A percentile compares a stretch with the other conserved stretches of the same genome.
Conservation (phyloP, 2,888 invertebrate genomes). For the Seira sanloemensis region DNA sequence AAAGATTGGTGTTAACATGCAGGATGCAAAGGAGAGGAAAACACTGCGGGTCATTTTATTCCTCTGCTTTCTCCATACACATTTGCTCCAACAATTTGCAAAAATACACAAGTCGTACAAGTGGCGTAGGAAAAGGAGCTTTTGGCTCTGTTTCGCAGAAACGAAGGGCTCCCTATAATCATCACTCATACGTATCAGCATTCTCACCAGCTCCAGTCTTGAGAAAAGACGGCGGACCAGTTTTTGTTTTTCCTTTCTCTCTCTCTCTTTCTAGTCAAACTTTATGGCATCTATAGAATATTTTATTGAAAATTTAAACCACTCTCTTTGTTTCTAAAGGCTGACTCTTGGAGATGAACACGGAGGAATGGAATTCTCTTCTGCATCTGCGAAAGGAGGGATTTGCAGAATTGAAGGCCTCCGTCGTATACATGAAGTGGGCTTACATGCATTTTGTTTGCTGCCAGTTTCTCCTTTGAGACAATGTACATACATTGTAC, state of each 20-base stretch:
- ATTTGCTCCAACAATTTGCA: background rate
- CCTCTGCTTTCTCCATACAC: background rate
- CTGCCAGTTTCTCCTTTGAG: constrained; percentile 13
- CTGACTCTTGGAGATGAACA: background rate
- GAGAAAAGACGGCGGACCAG: no score
- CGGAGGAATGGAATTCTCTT: background rate
- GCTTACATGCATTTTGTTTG: background rate
- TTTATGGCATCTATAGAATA: constrained; percentile 57
- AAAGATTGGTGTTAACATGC: constrained; percentile 27
- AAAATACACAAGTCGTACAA: no score
- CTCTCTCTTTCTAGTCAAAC: constrained; percentile 34
- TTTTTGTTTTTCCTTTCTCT: constrained; percentile 40
- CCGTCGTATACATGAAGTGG: background rate
- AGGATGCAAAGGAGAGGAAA: constrained; percentile 17
- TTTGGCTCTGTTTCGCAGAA: no score
- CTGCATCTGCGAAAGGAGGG: background rate
- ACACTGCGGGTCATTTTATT: constrained; percentile 9
- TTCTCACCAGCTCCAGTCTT: background rate
- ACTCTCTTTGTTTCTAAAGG: constrained; percentile 43
- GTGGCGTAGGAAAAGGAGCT: no score
- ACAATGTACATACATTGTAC: background rate
- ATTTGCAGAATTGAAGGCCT: background rate
- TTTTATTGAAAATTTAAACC: constrained; percentile 64
- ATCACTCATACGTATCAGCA: no score
- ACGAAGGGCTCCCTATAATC: no score